These are phyloP conservation scores for Mus pahari DNA, from an alignment of 2,113 vertebrate species.

Conservation along the genomic window DNA sequence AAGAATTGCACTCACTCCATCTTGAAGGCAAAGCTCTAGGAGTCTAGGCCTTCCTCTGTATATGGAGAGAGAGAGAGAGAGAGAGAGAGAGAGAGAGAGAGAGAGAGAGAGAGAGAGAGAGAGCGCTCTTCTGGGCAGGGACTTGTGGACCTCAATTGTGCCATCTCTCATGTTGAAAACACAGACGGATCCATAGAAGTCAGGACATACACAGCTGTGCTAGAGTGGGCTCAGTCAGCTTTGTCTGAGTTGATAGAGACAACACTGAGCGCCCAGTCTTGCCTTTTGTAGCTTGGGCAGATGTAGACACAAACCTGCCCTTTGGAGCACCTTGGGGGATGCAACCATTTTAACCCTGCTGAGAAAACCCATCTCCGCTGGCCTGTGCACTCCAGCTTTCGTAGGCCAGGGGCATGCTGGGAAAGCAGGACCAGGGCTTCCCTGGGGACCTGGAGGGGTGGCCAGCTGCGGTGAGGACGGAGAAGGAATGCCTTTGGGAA, in stretches of 20 bases:
- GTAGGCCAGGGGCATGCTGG: not conserved
- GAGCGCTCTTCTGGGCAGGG: not conserved
- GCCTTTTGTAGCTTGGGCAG: not conserved
- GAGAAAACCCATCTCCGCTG: not conserved
- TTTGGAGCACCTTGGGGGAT: not conserved
- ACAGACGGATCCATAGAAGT: not conserved
- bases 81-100: not conserved
- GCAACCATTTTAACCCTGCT: not conserved
- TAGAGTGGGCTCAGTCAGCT: not conserved
- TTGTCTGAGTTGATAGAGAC: not conserved
- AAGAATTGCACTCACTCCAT: not conserved
- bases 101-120: not conserved
- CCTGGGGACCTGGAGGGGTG: not conserved
- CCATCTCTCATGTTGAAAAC: not conserved
- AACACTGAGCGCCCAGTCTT: not conserved
- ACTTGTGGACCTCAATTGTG: fast-evolving
- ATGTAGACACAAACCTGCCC: not conserved
- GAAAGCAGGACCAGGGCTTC: not conserved
- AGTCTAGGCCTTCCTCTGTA: not conserved
- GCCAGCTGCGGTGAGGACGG: not conserved
- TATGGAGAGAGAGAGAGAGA: not conserved
- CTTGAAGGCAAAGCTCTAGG: not conserved
- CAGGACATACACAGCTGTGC: not conserved
- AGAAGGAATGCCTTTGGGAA: slow-evolving; percentile 54
- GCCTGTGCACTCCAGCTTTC: not conserved